These are phyloP conservation scores for Craseonycteris thonglongyai DNA, from an alignment of 2,113 vertebrate genomes.

Conservation along the genomic window DNA sequence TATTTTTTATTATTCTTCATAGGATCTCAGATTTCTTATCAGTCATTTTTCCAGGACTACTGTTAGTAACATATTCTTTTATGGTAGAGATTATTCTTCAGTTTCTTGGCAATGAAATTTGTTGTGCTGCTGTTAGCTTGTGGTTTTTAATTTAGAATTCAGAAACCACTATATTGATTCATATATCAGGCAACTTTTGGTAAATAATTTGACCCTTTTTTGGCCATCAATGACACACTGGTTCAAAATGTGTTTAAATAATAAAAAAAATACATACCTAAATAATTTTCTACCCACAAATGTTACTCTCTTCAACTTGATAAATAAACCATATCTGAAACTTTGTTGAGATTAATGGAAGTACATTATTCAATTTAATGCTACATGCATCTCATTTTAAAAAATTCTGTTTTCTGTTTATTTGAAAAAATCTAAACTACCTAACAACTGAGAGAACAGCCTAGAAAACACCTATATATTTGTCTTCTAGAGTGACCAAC, in stretches of 20 bases:
- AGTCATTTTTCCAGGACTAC: background rate
- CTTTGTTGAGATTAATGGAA: background rate
- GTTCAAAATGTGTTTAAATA: background rate
- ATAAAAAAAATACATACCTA: background rate
- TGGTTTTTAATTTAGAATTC: conserved; percentile 10
- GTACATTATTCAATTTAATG: background rate
- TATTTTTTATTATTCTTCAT: background rate
- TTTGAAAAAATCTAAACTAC: background rate
- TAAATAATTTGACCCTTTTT: background rate
- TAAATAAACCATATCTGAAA: conserved; percentile 1
- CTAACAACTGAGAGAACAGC: background rate
- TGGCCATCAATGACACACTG: background rate
- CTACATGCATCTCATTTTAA: background rate
- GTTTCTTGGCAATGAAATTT: background rate
- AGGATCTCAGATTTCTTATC: background rate
- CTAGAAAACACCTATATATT: background rate
- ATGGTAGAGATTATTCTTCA: background rate
- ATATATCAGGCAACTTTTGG: background rate
- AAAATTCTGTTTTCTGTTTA: background rate
- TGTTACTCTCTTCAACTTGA: background rate
- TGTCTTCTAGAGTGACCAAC: background rate
- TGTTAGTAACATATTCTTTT: background rate
- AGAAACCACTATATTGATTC: background rate
- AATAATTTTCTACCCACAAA: background rate
- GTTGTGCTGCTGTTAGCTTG: background rate